Evolutionary conservation across 2,113 vertebrate species (phyloP).

Genomic region (Malurus alboscapulatus): DNA sequence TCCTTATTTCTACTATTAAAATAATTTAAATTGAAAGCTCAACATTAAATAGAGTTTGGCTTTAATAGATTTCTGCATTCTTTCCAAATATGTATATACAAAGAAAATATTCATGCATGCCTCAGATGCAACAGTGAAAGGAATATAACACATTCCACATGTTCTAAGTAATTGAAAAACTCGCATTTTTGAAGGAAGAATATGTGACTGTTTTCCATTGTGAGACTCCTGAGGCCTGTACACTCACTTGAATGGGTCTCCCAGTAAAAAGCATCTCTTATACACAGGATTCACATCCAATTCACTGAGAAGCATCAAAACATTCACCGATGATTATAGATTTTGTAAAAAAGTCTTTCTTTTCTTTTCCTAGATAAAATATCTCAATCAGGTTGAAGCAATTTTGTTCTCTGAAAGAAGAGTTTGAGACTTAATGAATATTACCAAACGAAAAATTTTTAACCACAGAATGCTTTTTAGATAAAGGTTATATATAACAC

Average conservation of each 20-base stretch:
- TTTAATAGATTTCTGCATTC: background rate
- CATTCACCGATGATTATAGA: background rate
- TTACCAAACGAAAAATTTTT: background rate
- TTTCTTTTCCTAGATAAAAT: background rate
- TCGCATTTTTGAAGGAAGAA: background rate
- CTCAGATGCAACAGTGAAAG: constrained; percentile 17
- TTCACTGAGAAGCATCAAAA: background rate
- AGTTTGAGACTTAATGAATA: constrained; percentile 6
- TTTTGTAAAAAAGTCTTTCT: background rate
- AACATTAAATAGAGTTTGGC: background rate
- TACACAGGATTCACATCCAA: background rate
- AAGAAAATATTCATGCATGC: constrained; percentile 3
- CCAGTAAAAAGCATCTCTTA: background rate
- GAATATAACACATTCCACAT: constrained; percentile 22
- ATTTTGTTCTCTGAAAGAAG: constrained; percentile 19
- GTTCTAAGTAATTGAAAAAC: background rate
- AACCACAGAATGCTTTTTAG: constrained; percentile 8
- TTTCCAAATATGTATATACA: background rate
- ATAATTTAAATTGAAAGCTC: background rate
- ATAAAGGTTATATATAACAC: constrained; percentile 37
- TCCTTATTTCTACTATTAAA: background rate
- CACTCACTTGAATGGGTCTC: background rate
- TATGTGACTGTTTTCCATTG: background rate
- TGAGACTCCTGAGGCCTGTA: background rate
- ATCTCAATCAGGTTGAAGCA: constrained; percentile 9